These are phyloP conservation scores for Leptinotarsa rubiginosa DNA, from an alignment of 2,888 invertebrate species.

Conservation along the genomic window DNA sequence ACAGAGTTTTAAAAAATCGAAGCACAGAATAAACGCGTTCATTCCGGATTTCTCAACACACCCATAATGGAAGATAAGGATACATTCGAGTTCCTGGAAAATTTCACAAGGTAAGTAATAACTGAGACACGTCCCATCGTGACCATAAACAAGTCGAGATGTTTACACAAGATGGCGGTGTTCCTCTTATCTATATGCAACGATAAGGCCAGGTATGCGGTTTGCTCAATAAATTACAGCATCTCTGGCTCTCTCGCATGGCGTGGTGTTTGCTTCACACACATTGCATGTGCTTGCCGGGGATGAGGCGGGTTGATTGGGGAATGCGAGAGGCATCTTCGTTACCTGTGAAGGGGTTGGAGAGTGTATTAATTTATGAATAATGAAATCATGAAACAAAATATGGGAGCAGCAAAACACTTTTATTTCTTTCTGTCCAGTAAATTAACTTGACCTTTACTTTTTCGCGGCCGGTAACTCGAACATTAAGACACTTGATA, in stretches of 20 bases:
- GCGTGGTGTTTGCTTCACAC: slow-evolving; percentile 57
- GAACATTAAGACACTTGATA: too few species aligned
- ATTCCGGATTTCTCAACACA: slow-evolving; percentile 5
- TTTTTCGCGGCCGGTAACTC: too few species aligned
- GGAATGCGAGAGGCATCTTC: not conserved
- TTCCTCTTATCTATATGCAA: slow-evolving; percentile 59
- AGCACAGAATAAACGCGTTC: too few species aligned
- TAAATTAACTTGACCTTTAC: too few species aligned
- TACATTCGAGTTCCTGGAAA: slow-evolving; percentile 55
- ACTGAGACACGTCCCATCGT: slow-evolving; percentile 57
- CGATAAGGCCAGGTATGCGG: slow-evolving; percentile 63
- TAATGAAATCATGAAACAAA: too few species aligned
- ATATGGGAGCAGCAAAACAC: too few species aligned
- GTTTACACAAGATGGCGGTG: slow-evolving; percentile 62
- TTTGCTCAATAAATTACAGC: slow-evolving; percentile 62
- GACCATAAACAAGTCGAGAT: slow-evolving; percentile 62
- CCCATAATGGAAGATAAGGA: slow-evolving; percentile 9
- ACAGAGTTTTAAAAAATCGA: too few species aligned
- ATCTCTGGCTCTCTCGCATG: slow-evolving; percentile 52
- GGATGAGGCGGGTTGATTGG: not conserved
- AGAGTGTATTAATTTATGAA: too few species aligned
- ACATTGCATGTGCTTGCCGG: slow-evolving; percentile 38
- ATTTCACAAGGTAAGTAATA: slow-evolving; percentile 56
- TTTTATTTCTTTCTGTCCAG: too few species aligned
- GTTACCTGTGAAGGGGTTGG: not conserved